Percentiles rank a stretch among this genome's conserved stretches.
Evolutionary conservation across 2,888 invertebrate species (phyloP).

Genomic region (Oscheius sp.): DNA sequence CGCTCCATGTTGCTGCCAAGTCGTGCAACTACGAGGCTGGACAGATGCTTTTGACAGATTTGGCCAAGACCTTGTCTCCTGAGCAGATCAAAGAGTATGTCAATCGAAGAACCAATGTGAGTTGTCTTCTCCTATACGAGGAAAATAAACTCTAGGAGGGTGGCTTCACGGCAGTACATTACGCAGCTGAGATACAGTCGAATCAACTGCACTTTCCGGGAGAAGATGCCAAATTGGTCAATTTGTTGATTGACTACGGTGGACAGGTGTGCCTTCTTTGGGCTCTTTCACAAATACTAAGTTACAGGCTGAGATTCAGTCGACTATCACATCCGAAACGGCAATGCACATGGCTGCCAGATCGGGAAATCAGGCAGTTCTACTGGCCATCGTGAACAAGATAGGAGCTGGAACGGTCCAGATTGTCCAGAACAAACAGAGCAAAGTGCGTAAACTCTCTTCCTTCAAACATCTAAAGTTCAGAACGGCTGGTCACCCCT

Average conservation of each 20-base stretch:
- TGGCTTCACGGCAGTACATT: conserved; percentile 93
- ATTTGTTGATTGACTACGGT: conserved; percentile 88
- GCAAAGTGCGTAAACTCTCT: conserved; percentile 78
- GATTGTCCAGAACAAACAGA: conserved; percentile 92
- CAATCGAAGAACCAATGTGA: conserved; percentile 66
- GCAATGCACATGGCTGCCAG: conserved; percentile 94
- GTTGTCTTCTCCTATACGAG: conserved; percentile 15
- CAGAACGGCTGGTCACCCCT: conserved; percentile 89
- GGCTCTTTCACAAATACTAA: not conserved
- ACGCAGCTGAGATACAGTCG: conserved; percentile 88
- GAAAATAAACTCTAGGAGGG: conserved; percentile 77
- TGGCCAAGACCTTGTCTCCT: conserved; percentile 75
- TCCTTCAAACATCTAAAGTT: not conserved
- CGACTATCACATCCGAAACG: conserved; percentile 85
- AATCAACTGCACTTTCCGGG: conserved; percentile 84
- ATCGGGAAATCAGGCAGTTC: conserved; percentile 88
- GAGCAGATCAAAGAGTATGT: conserved; percentile 65
- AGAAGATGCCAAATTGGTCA: conserved; percentile 85
- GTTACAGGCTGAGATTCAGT: conserved; percentile 55
- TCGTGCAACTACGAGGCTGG: conserved; percentile 84
- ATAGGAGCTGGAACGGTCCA: conserved; percentile 91
- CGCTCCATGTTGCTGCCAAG: conserved; percentile 91
- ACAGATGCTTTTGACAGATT: conserved; percentile 84
- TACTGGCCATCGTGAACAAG: conserved; percentile 91
- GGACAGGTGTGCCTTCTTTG: conserved; percentile 81